These are phyloP conservation scores for Orchestia grillus DNA, from an alignment of 1,140 invertebrate genomes.

Conservation along the genomic window DNA sequence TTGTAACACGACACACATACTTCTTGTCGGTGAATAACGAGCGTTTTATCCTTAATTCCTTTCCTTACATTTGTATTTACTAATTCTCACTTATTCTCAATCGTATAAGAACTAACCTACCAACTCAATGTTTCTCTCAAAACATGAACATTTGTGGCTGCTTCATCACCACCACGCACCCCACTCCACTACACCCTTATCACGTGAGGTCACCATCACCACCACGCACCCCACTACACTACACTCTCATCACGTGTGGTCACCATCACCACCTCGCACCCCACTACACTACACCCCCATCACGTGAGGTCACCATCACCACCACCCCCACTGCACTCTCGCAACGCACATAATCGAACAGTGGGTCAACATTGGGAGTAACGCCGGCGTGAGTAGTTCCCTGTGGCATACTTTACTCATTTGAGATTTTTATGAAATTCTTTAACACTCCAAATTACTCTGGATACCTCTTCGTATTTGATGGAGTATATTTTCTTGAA, in stretches of 20 bases:
- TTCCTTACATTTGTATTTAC: neutral
- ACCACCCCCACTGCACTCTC: neutral
- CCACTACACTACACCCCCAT: neutral
- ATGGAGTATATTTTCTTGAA: neutral
- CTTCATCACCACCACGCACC: neutral
- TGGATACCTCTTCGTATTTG: conserved; percentile 2
- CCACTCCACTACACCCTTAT: neutral
- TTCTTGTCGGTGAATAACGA: neutral
- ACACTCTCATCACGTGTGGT: no score
- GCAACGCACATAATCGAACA: neutral
- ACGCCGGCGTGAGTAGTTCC: conserved; percentile 44
- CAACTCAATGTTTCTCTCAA: neutral
- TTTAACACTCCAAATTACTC: neutral
- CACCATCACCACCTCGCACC: neutral
- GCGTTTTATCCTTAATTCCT: neutral
- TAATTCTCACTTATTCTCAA: neutral
- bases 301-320: neutral
- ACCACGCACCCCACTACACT: neutral
- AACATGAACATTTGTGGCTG: neutral
- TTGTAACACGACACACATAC: neutral
- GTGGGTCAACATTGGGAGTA: conserved; percentile 28
- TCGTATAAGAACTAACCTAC: neutral
- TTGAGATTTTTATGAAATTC: conserved; percentile 13
- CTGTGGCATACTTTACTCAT: conserved; percentile 31
- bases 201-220: no score